These are phyloP conservation scores for Pomacea maculata DNA, from an alignment of 1,140 invertebrate species.

Conservation along the genomic window DNA sequence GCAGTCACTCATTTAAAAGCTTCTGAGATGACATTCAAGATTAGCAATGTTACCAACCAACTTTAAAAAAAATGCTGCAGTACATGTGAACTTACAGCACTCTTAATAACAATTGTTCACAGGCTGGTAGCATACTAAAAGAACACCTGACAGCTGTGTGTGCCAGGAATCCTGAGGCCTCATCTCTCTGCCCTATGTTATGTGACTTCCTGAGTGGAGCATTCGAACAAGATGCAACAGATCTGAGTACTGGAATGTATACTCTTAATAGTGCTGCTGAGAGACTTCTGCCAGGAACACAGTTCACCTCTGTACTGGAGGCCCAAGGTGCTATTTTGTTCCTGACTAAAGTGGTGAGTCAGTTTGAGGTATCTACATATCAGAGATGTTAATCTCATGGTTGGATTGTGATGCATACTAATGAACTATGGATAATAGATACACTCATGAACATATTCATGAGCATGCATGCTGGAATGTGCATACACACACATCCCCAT, in stretches of 20 bases:
- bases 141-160: neutral
- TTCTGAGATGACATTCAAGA: neutral
- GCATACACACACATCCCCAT: neutral
- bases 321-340: constrained; percentile 11
- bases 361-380: neutral
- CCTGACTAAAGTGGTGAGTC: constrained; percentile 12
- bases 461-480: neutral
- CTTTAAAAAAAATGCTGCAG: neutral
- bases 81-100: too few relatives aligned
- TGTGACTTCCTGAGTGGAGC: neutral
- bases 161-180: constrained; percentile 16
- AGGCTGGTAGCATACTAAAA: constrained; percentile 7
- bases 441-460: neutral
- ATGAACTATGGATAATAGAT: neutral
- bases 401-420: neutral
- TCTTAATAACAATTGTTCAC: neutral
- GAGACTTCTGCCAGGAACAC: neutral
- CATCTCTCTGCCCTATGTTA: neutral
- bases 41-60: neutral
- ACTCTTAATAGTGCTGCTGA: constrained; percentile 3
- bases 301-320: constrained; percentile 1
- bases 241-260: constrained; percentile 9
- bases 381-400: neutral
- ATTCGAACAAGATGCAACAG: constrained; percentile 9
- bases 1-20: neutral